phyloP scores from a whole-genome alignment of 2,888 invertebrate species.

The Phalera bucephala region DNA sequence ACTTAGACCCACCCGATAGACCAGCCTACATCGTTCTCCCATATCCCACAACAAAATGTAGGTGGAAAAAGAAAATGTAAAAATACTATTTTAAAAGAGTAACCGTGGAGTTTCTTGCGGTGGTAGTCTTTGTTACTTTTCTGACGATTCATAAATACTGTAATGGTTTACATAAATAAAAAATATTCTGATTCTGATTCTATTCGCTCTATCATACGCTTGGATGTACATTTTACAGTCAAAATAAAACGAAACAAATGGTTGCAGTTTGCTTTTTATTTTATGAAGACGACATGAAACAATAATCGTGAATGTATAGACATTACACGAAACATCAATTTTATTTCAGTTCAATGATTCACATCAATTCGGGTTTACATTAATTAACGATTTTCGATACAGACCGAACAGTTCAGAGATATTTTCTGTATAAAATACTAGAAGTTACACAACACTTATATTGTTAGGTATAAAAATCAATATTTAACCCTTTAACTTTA shows the following conservation, averaged over 20 bases:
- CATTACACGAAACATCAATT: constrained; percentile 5
- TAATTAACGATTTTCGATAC: constrained; percentile 5
- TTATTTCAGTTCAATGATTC: too few relatives aligned
- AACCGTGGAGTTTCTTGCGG: too few relatives aligned
- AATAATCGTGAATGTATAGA: constrained; percentile 8
- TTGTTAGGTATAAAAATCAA: constrained; percentile 1
- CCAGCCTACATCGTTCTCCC: too few relatives aligned
- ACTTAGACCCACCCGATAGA: too few relatives aligned
- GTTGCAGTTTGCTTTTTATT: constrained; percentile 23
- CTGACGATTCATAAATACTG: too few relatives aligned
- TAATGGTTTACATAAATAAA: too few relatives aligned
- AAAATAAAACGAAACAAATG: constrained; percentile 24
- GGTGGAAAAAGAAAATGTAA: too few relatives aligned
- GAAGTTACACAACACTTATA: not conserved
- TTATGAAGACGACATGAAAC: not conserved
- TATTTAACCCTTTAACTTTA: not conserved
- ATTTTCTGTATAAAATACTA: constrained; percentile 1
- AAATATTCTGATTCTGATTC: too few relatives aligned
- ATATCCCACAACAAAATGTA: too few relatives aligned
- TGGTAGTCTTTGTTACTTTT: too few relatives aligned
- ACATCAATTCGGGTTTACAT: not conserved
- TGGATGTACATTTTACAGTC: not conserved
- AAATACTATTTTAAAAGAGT: too few relatives aligned
- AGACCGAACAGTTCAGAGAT: not conserved
- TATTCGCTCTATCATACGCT: too few relatives aligned